Evolutionary conservation across 2,888 invertebrate genomes (phyloP).

Genomic region (Ophioninae sp.): DNA sequence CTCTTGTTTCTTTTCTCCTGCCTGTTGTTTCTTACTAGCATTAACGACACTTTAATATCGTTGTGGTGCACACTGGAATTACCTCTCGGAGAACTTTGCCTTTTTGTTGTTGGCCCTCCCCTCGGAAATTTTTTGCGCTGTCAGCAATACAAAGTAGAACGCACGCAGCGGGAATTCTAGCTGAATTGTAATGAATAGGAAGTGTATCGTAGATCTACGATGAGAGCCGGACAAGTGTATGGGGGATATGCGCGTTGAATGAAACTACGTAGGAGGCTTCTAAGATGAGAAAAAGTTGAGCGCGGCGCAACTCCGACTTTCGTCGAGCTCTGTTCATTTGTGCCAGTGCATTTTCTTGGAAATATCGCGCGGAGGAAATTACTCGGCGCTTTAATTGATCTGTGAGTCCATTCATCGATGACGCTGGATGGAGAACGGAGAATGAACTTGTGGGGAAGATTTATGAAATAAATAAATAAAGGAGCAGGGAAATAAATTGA

Average conservation of each 20-base stretch:
- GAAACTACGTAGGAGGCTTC: constrained; percentile 29
- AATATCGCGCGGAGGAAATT: constrained; percentile 17
- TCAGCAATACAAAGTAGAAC: constrained; percentile 26
- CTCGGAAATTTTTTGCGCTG: constrained; percentile 30
- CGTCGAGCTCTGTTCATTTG: constrained; percentile 27
- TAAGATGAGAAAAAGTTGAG: constrained; percentile 33
- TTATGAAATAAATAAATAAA: background rate
- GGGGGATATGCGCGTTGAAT: background rate
- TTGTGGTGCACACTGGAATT: constrained; percentile 36
- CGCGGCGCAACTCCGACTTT: constrained; percentile 27
- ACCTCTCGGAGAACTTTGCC: constrained; percentile 20
- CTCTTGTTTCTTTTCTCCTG: constrained; percentile 24
- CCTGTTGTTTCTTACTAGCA: constrained; percentile 41
- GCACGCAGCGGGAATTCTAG: constrained; percentile 40
- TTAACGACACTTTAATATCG: constrained; percentile 48
- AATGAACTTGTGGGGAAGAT: background rate
- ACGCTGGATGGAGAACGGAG: background rate
- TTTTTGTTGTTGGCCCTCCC: background rate
- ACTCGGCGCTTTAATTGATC: constrained; percentile 20
- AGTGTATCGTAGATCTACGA: constrained; percentile 1
- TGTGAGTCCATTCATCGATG: constrained; percentile 8
- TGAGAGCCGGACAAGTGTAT: constrained; percentile 27
- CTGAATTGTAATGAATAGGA: constrained; percentile 44
- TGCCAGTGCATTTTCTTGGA: constrained; percentile 39
- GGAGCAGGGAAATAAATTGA: background rate